Evolutionary conservation across 2,113 vertebrate species (phyloP).

Genomic region (Hydrochoerus hydrochaeris): DNA sequence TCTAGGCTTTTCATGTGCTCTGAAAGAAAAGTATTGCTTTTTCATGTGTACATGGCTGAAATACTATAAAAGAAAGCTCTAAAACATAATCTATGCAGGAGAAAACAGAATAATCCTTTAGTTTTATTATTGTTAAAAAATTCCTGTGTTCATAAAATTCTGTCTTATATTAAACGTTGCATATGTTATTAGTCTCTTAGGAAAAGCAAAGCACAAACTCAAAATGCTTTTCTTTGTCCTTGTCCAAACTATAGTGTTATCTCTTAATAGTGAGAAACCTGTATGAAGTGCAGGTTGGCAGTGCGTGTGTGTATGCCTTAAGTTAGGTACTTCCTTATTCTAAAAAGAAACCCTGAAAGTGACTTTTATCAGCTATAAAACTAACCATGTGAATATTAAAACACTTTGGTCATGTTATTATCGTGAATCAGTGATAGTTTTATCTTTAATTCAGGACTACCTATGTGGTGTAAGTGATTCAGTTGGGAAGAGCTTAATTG

Average conservation of each 20-base stretch:
- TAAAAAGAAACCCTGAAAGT: not conserved
- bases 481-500: not conserved
- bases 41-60: not conserved
- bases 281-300: not conserved
- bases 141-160: not conserved
- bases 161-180: not conserved
- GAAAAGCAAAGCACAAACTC: not conserved
- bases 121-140: constrained; percentile 10
- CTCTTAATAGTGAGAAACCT: not conserved
- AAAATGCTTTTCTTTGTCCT: not conserved
- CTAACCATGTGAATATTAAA: not conserved
- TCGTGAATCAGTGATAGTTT: not conserved
- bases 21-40: not conserved
- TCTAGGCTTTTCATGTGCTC: not conserved
- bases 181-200: not conserved
- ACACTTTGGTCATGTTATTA: not conserved
- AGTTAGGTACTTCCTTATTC: not conserved
- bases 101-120: not conserved
- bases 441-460: constrained; percentile 21
- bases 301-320: not conserved
- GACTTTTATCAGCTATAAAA: constrained; percentile 30
- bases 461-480: not conserved
- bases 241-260: not conserved
- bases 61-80: not conserved
- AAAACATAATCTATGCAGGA: not conserved